Percentiles rank a stretch among this genome's conserved stretches.
Evolutionary conservation across 2,888 invertebrate species (phyloP).

Genomic region (Portevinia maculata): DNA sequence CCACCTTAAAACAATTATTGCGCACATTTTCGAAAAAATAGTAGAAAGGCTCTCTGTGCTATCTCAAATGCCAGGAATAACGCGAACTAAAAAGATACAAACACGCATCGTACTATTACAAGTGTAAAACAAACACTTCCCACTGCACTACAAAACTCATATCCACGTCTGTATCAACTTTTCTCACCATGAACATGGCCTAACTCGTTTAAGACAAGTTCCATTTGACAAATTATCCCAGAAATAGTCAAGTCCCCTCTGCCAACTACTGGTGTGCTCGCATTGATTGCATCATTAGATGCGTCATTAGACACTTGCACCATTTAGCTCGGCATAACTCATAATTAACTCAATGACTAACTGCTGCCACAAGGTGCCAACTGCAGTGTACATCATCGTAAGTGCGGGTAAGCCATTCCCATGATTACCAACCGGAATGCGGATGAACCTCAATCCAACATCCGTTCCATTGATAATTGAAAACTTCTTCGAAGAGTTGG

Average conservation of each 20-base stretch:
- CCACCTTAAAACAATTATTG: too few species aligned
- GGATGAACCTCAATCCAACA: constrained; percentile 58
- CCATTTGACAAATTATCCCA: constrained; percentile 49
- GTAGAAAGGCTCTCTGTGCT: too few species aligned
- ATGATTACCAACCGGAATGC: constrained; percentile 62
- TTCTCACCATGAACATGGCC: too few species aligned
- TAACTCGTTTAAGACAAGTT: constrained; percentile 22
- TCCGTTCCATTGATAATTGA: constrained; percentile 70
- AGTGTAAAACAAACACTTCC: neutral
- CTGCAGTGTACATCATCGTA: constrained; percentile 53
- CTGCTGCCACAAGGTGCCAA: constrained; percentile 52
- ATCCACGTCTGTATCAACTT: neutral
- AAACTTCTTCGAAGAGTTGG: constrained; percentile 24
- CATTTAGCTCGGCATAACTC: constrained; percentile 58
- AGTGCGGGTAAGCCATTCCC: constrained; percentile 43
- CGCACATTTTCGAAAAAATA: too few species aligned
- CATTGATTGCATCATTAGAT: constrained; percentile 63
- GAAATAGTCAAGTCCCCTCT: constrained; percentile 22
- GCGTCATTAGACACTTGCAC: constrained; percentile 62
- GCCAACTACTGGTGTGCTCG: constrained; percentile 22
- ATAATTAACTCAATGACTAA: constrained; percentile 60
- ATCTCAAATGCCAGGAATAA: too few species aligned
- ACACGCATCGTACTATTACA: too few species aligned
- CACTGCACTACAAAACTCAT: neutral
- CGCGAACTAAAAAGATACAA: too few species aligned